Evolutionary conservation across 2,113 vertebrate species (phyloP).

Genomic region (Vombatus ursinus): DNA sequence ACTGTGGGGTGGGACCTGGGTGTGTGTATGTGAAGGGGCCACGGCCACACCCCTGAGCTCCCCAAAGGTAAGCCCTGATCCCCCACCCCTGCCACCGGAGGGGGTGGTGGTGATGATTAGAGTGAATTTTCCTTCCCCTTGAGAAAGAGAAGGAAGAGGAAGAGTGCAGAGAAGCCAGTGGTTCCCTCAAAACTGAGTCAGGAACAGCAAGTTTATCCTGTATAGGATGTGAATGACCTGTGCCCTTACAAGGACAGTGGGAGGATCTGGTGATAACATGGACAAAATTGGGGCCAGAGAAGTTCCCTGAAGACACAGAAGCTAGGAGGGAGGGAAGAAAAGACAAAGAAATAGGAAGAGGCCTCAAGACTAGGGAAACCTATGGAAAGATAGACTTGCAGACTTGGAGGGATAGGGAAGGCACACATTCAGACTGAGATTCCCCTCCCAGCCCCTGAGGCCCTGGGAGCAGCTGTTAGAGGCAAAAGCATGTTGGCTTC

Average conservation of each 20-base stretch:
- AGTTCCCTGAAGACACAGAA: background rate
- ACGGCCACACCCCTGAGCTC: background rate
- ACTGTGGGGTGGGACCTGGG: background rate
- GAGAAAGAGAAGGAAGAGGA: slow-evolving; percentile 5
- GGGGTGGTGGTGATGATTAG: too few relatives aligned
- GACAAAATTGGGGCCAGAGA: background rate
- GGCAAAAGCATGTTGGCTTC: background rate
- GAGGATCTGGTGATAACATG: background rate
- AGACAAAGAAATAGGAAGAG: background rate
- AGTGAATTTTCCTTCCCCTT: background rate
- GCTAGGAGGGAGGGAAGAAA: too few relatives aligned
- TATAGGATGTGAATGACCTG: background rate
- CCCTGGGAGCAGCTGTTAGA: background rate
- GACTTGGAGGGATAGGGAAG: background rate
- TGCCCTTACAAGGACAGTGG: background rate
- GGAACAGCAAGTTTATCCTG: background rate
- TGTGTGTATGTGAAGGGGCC: background rate
- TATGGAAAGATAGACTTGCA: background rate
- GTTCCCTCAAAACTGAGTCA: background rate
- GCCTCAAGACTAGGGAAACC: background rate
- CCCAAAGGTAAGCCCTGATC: background rate
- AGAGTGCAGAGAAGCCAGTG: background rate
- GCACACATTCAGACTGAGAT: background rate
- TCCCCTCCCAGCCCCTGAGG: background rate
- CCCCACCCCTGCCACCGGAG: background rate